These are phyloP conservation scores for Scarus forsteni DNA, from an alignment of 2,797 vertebrate genomes.

Conservation along the genomic window DNA sequence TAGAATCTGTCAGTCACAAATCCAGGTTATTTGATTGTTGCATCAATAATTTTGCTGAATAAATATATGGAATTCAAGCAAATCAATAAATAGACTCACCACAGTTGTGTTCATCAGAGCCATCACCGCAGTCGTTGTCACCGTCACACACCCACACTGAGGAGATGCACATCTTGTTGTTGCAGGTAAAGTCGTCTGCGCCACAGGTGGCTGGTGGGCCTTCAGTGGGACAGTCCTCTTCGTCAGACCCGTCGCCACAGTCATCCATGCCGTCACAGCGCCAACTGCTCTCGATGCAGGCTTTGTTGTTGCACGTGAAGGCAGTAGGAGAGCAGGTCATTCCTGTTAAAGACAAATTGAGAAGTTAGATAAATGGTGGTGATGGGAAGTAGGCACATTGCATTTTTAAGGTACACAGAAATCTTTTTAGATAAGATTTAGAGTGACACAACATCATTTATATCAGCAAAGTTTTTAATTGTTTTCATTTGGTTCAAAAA, in stretches of 20 bases:
- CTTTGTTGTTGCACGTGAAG: conserved; percentile 90
- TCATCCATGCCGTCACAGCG: conserved; percentile 90
- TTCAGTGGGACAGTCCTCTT: conserved; percentile 87
- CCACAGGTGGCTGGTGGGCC: conserved; percentile 81
- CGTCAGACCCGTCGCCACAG: conserved; percentile 92
- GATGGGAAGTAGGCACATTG: too few species aligned
- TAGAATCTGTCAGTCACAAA: conserved; percentile 78
- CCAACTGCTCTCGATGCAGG: conserved; percentile 88
- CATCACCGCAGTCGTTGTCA: conserved; percentile 94
- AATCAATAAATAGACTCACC: conserved; percentile 80
- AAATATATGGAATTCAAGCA: too few species aligned
- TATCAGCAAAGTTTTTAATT: too few species aligned
- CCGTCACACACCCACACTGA: conserved; percentile 91
- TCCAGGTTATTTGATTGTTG: not conserved
- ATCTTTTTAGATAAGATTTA: too few species aligned
- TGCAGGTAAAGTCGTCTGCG: conserved; percentile 83
- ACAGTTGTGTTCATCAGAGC: conserved; percentile 94
- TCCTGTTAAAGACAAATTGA: conserved; percentile 73
- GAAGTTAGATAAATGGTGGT: not conserved
- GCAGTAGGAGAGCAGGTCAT: conserved; percentile 87
- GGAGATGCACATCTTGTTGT: conserved; percentile 88
- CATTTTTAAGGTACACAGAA: too few species aligned
- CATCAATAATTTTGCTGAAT: not conserved
- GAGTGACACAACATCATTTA: too few species aligned
- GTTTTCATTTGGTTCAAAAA: too few species aligned